Percentiles rank a stretch among this genome's conserved stretches.
phyloP scores from a whole-genome alignment of 2,113 vertebrate genomes.

The Hippocampus guttulatus region DNA sequence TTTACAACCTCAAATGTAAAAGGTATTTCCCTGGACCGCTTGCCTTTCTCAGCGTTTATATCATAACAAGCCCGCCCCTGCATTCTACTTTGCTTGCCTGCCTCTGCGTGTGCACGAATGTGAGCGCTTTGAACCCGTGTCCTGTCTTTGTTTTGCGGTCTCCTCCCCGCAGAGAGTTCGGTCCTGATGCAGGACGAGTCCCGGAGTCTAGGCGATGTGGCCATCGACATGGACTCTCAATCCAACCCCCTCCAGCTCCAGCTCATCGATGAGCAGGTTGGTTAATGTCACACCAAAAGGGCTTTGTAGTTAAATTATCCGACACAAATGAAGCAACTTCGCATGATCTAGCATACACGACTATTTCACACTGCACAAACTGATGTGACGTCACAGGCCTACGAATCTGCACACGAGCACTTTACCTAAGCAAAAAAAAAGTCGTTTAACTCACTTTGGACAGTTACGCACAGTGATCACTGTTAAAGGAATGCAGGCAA shows the following conservation, averaged over 20 bases:
- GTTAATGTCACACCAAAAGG: not conserved
- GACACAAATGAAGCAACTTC: too few species aligned
- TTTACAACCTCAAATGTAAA: constrained; percentile 67
- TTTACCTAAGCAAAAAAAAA: too few species aligned
- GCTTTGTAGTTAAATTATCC: too few species aligned
- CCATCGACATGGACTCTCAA: constrained; percentile 84
- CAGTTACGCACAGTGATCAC: too few species aligned
- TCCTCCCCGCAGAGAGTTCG: constrained; percentile 69
- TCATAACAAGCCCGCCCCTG: constrained; percentile 54
- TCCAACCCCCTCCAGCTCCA: constrained; percentile 83
- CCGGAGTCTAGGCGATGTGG: constrained; percentile 76
- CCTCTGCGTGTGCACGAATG: constrained; percentile 14
- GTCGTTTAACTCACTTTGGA: too few species aligned
- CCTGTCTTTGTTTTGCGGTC: constrained; percentile 14
- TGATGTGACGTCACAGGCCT: too few species aligned
- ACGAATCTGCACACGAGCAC: too few species aligned
- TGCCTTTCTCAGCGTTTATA: constrained; percentile 56
- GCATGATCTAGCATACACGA: too few species aligned
- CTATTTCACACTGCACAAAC: too few species aligned
- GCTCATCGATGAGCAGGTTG: constrained; percentile 88
- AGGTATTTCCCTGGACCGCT: constrained; percentile 69
- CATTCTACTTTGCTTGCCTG: constrained; percentile 43
- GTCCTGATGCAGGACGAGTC: constrained; percentile 85
- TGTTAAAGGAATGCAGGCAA: too few species aligned
- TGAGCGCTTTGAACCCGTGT: constrained; percentile 16